phyloP scores from a whole-genome alignment of 1,140 invertebrate genomes.

The Stegodyphus mimosarum region DNA sequence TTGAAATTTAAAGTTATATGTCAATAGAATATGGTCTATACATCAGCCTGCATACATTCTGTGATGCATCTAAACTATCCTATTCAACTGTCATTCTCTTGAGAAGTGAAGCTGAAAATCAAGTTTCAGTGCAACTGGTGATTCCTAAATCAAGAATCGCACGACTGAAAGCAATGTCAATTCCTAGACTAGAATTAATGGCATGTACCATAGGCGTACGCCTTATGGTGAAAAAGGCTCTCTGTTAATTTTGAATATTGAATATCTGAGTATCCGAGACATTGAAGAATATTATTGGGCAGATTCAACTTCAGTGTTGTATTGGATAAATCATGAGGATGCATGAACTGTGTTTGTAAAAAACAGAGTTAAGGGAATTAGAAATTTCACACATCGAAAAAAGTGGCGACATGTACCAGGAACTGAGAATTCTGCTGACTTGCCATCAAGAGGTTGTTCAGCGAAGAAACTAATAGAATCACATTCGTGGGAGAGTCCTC shows the following conservation, averaged over 20 bases:
- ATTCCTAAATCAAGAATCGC: too few species aligned
- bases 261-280: too few species aligned
- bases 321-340: constrained; percentile 7
- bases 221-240: too few species aligned
- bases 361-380: constrained; percentile 7
- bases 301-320: constrained; percentile 7
- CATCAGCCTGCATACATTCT: constrained; percentile 2
- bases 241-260: too few species aligned
- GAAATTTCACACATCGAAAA: not conserved
- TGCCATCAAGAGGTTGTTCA: constrained; percentile 8
- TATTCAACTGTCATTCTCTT: constrained; percentile 1
- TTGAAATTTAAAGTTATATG: constrained; percentile 6
- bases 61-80: constrained; percentile 13
- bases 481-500: constrained; percentile 23
- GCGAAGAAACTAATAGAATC: constrained; percentile 15
- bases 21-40: not conserved
- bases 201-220: too few species aligned
- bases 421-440: constrained; percentile 6
- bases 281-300: constrained; percentile 24
- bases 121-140: too few species aligned
- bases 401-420: constrained; percentile 14
- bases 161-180: constrained; percentile 12
- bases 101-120: not conserved
- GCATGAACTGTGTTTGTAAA: constrained; percentile 1
- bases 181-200: too few species aligned